These are phyloP conservation scores for Peromyscus leucopus DNA, from an alignment of 2,113 vertebrate genomes.

Conservation along the genomic window DNA sequence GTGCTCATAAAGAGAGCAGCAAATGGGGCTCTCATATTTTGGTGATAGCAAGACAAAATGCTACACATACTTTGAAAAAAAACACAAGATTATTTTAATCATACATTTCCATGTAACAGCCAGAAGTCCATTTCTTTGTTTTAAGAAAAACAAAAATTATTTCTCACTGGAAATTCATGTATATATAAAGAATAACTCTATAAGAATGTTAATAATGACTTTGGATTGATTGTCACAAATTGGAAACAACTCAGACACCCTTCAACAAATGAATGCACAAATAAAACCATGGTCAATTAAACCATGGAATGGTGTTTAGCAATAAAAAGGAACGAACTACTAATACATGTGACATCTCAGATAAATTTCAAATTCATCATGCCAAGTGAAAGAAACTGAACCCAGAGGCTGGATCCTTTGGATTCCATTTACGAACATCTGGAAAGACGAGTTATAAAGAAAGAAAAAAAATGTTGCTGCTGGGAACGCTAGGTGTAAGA, in stretches of 20 bases:
- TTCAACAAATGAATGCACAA: background rate
- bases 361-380: background rate
- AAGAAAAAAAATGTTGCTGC: background rate
- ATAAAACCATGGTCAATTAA: background rate
- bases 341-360: background rate
- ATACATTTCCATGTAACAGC: background rate
- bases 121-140: background rate
- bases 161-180: background rate
- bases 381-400: background rate
- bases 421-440: background rate
- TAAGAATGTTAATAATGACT: background rate
- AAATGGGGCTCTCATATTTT: background rate
- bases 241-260: background rate
- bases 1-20: background rate
- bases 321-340: background rate
- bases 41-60: background rate
- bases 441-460: background rate
- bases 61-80: background rate
- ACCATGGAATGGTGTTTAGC: background rate
- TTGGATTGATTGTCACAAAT: background rate
- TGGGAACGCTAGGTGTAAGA: background rate
- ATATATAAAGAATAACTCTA: background rate
- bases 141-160: background rate
- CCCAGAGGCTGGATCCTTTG: background rate
- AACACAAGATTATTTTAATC: background rate